Base-by-base conservation (phyloP, 2,888 invertebrate species). In the Amblyjoppa proteus region DNA sequence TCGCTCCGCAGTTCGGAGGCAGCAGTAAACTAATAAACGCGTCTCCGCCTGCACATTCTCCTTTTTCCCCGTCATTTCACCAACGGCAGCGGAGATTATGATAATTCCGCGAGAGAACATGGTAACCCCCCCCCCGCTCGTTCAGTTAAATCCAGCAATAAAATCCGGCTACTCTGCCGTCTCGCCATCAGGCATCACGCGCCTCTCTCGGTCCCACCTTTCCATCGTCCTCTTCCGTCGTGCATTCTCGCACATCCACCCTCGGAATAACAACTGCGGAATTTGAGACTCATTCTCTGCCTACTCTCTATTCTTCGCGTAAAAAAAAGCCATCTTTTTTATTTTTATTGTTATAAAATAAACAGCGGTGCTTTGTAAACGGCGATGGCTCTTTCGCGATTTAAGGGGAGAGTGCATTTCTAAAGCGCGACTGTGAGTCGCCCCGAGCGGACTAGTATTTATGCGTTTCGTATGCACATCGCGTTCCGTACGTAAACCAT, bases 391-490 rank as follows among this genome's bases (percentile, higher is more conserved):
- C 78, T 70, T 79, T 69, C 56, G 56, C 64, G 74, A 74, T n/a
- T 20, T 45, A 64, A 45, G 45, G 76, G 38, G 25, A 38, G 76
- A 51, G 76, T 76, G 25, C 66, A 79, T 85, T 85, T 83, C 82
- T 80, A 82, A 83, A 80, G 76, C 79, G 38, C 38, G 66, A 66
- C 56, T 20, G 64, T 64, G 80, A 75, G 45, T 68, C 64, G 82
- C 85, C 85, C 73, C 41, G 79, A 85, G 85, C 79, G 41, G 61
- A 64, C 49, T 49, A 45, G 45, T 85, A 83, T 85, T 85, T 85
- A 80, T 85, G 58, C 68, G 31, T 68, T 80, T 82, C 79, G 86
- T 84, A 86, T 86, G 74, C 78, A 58, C 84, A 84, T 86, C 75
- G 70, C 81, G 86, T 84, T 81, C 58, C 80, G 56, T 83, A 66